These are phyloP conservation scores for Drosophila nasuta DNA, from an alignment of 1,140 invertebrate genomes.

Conservation along the genomic window DNA sequence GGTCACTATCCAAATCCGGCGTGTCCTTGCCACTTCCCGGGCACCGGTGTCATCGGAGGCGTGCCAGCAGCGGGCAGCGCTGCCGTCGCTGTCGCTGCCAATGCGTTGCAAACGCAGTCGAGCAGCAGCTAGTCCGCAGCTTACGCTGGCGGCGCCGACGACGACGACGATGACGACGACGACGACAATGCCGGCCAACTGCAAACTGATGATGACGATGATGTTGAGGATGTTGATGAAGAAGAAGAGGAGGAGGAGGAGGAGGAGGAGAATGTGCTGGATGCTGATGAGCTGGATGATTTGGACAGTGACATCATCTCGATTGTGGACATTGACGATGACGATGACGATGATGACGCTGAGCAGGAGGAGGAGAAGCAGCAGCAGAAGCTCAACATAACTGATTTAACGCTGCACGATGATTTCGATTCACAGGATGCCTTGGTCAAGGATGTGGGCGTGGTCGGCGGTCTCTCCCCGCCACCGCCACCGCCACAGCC, in stretches of 20 bases:
- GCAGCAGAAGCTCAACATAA: conserved; percentile 16
- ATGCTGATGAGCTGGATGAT: conserved; percentile 24
- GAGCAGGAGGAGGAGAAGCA: conserved; percentile 32
- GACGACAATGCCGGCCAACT: conserved; percentile 13
- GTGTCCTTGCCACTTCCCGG: conserved; percentile 75
- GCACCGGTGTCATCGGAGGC: conserved; percentile 26
- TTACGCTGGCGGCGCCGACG: conserved; percentile 33
- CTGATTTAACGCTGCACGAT: conserved; percentile 46
- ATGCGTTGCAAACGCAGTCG: conserved; percentile 66
- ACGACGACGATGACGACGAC: background rate
- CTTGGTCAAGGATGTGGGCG: conserved; percentile 68
- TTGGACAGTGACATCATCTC: conserved; percentile 65
- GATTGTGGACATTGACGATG: conserved; percentile 71
- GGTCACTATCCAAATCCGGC: conserved; percentile 71
- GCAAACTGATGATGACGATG: conserved; percentile 27
- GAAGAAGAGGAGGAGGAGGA: conserved; percentile 17
- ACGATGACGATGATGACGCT: conserved; percentile 43
- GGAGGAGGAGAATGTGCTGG: conserved; percentile 5
- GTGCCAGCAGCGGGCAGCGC: conserved; percentile 30
- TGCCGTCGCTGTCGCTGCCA: conserved; percentile 31
- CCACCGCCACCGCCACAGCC: conserved; percentile 25
- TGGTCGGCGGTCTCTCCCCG: conserved; percentile 59
- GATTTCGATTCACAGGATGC: conserved; percentile 71
- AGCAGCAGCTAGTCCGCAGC: conserved; percentile 79
- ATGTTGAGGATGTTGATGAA: conserved; percentile 16